Base-by-base conservation (phyloP, 2,888 invertebrate genomes). In the Trilocha varians region DNA sequence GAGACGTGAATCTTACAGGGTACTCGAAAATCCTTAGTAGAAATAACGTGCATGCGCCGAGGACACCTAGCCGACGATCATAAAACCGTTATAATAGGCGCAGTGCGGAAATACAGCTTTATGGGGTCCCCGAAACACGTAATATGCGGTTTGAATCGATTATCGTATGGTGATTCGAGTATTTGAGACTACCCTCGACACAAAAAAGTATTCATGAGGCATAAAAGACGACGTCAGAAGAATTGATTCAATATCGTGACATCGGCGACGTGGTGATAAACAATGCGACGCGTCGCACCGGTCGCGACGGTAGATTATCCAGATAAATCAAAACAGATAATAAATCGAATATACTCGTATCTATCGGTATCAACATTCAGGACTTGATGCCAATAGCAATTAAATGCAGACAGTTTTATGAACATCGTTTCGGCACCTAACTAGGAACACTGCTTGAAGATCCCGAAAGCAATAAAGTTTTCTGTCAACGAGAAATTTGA, bases 11-110 rank as follows among this genome's bases (percentile, higher is more conserved):
- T 44, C 14, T 5, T 34, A 15, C 25, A 3, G 52, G 54, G 60
- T 63, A 67, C 58, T 67, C 59, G 54, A 70, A 70, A 69, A 61
- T 54, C 60, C 56, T 59, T 53, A 43, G 52, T 56, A 52, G 57
- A 57, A 62, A 70, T 51, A 59, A 69, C 65, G 59, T 69, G 68
- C 70, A 70, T 66, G 64, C 62, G 59, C 58, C 58, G 57, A 63
- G 68, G 68, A 75, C 72, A 65, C 70, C 66, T 69, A 65, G 68
- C 63, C 59, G 64, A 57, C 63, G 65, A 61, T 77, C 77, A 67
- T 79, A 78, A 78, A 78, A 63, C 68, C 62, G 72, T 74, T 72
- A 77, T 78, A 79, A 77, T 73, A 76, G 73, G 65, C 77, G 75
- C 73, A 78, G 65, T 78, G 78, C 75, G 76, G 76, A 78, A 79